phyloP scores from a whole-genome alignment of 2,888 invertebrate genomes.

The Alloscopus bannaensis region DNA sequence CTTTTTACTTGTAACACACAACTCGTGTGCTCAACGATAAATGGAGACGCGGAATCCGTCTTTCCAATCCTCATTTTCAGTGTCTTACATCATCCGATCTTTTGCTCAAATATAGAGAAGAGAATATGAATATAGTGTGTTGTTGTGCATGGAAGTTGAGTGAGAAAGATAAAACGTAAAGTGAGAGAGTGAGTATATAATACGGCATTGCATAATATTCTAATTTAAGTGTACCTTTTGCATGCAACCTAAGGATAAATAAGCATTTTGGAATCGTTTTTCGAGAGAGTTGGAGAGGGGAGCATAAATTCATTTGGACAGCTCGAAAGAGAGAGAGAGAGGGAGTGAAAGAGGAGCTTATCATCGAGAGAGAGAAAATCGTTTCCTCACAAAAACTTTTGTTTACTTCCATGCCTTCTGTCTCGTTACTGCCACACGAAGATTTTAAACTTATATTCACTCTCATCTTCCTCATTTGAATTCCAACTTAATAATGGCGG shows the following conservation, averaged over 20 bases:
- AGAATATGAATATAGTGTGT: slow-evolving; percentile 9
- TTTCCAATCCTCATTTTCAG: not conserved
- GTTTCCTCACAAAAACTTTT: slow-evolving; percentile 27
- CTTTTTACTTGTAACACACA: too few relatives aligned
- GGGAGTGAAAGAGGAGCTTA: slow-evolving; percentile 59
- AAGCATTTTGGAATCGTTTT: not conserved
- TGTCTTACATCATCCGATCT: not conserved
- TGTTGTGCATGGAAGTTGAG: slow-evolving; percentile 1
- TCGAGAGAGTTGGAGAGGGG: slow-evolving; percentile 13
- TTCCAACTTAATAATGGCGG: too few relatives aligned
- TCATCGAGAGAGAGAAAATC: slow-evolving; percentile 58
- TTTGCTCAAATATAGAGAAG: not conserved
- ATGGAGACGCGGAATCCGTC: not conserved
- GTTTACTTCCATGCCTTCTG: not conserved
- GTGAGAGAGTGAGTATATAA: too few relatives aligned
- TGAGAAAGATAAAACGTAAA: too few relatives aligned
- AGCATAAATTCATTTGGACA: slow-evolving; percentile 63
- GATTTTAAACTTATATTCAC: too few relatives aligned
- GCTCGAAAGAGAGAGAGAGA: too few relatives aligned
- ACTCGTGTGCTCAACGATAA: too few relatives aligned
- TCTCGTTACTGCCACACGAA: not conserved
- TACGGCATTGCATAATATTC: not conserved
- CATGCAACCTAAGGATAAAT: slow-evolving; percentile 14
- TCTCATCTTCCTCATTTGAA: not conserved
- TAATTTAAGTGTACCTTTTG: slow-evolving; percentile 18